phyloP scores from a whole-genome alignment of 2,113 vertebrate genomes.

The Sporophila hypoxantha region DNA sequence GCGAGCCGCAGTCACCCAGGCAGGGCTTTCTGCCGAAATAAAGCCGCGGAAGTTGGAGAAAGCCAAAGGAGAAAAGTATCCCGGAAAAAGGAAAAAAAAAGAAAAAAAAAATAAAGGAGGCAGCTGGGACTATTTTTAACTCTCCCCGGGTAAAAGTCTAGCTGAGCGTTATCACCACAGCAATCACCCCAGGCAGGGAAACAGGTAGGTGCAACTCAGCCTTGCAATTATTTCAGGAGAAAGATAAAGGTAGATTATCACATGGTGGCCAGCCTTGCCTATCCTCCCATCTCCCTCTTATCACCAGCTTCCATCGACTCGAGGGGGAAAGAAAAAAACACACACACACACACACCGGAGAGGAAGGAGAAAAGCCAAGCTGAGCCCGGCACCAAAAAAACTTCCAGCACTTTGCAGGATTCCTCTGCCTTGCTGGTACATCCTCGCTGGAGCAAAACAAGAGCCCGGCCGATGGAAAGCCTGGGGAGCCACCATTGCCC shows the following conservation, averaged over 20 bases:
- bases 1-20: neutral
- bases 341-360: neutral
- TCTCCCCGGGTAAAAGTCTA: slow-evolving; percentile 57
- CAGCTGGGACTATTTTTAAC: slow-evolving; percentile 46
- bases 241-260: slow-evolving; percentile 70
- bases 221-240: slow-evolving; percentile 68
- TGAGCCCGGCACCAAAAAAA: slow-evolving; percentile 22
- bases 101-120: neutral
- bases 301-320: slow-evolving; percentile 51
- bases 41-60: slow-evolving; percentile 2
- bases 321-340: neutral
- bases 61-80: neutral
- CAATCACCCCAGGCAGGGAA: slow-evolving; percentile 68
- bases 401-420: slow-evolving; percentile 37
- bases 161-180: slow-evolving; percentile 60
- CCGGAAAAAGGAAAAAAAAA: neutral
- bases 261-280: slow-evolving; percentile 58
- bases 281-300: slow-evolving; percentile 58
- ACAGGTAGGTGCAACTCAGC: slow-evolving; percentile 71
- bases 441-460: neutral
- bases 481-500: too few species aligned
- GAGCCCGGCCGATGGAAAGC: neutral
- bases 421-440: neutral
- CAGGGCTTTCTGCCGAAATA: neutral
- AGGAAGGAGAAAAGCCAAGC: neutral